Conservation (phyloP, 2,797 vertebrate genomes). For the Phataginus tricuspis region DNA sequence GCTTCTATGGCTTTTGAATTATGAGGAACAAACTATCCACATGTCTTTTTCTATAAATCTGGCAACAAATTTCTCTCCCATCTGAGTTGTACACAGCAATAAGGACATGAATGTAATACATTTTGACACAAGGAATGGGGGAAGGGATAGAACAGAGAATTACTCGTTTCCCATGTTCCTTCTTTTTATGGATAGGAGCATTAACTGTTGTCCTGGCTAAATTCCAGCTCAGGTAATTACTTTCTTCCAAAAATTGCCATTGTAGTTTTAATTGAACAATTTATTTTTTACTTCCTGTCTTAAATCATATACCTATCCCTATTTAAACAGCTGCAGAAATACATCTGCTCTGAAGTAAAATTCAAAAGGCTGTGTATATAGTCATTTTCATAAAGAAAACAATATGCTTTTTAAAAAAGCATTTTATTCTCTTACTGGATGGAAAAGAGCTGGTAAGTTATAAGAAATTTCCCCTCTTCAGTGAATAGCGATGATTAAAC, state of each 20-base stretch:
- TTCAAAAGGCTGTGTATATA: not conserved
- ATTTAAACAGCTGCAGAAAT: slow-evolving; percentile 24
- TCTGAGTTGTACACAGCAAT: slow-evolving; percentile 53
- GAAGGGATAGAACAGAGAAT: not conserved
- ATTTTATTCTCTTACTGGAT: not conserved
- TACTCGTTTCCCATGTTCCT: slow-evolving; percentile 51
- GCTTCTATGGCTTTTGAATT: slow-evolving; percentile 71
- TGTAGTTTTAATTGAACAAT: slow-evolving; percentile 73
- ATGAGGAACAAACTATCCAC: slow-evolving; percentile 17
- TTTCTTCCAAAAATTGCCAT: not conserved
- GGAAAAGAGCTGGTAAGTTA: not conserved
- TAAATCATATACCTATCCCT: slow-evolving; percentile 27
- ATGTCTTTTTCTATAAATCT: slow-evolving; percentile 61
- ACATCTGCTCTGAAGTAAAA: not conserved
- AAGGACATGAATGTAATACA: not conserved
- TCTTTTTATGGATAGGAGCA: not conserved
- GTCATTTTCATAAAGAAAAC: slow-evolving; percentile 15
- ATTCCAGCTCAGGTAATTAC: slow-evolving; percentile 63
- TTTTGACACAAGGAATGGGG: not conserved
- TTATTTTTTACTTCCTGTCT: slow-evolving; percentile 43
- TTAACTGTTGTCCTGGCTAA: slow-evolving; percentile 38
- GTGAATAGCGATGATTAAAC: not conserved
- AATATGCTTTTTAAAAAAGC: not conserved
- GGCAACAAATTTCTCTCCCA: slow-evolving; percentile 65
- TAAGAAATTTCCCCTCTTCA: not conserved